A percentile compares a stretch with the other conserved stretches of the same genome.
Evolutionary conservation across 2,888 invertebrate species (phyloP).

Genomic region (Trichogramma dendrolimi): DNA sequence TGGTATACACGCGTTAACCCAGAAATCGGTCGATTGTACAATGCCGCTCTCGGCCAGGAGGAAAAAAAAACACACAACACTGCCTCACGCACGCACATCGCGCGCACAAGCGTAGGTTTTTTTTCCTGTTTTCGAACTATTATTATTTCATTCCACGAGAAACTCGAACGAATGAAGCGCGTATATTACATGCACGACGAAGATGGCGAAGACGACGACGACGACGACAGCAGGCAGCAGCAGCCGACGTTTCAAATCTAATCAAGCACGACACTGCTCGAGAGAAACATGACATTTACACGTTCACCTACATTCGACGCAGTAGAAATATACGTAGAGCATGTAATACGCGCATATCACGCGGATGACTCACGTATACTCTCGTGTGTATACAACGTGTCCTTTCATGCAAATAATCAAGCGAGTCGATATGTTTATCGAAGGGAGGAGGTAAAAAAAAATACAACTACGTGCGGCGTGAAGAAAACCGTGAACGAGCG

Average conservation of each 20-base stretch:
- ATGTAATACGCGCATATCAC: neutral
- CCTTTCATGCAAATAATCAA: neutral
- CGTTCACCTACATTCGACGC: too few relatives aligned
- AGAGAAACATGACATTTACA: neutral
- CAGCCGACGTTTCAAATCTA: neutral
- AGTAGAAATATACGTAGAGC: too few relatives aligned
- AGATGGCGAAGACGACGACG: neutral
- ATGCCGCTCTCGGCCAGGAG: too few relatives aligned
- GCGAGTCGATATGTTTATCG: neutral
- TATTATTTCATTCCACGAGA: too few relatives aligned
- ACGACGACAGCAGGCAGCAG: neutral
- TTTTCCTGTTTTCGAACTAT: too few relatives aligned
- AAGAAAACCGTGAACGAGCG: conserved; percentile 9
- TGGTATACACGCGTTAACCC: too few relatives aligned
- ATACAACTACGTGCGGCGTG: neutral
- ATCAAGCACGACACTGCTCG: neutral
- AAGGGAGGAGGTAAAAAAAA: neutral
- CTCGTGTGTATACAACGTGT: neutral
- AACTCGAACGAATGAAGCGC: too few relatives aligned
- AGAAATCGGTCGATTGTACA: too few relatives aligned
- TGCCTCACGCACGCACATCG: too few relatives aligned
- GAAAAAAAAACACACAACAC: too few relatives aligned
- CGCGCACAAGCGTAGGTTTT: too few relatives aligned
- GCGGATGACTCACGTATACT: neutral
- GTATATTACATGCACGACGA: too few relatives aligned